phyloP scores from a whole-genome alignment of 2,888 invertebrate genomes.

The Campopleginae sp. region DNA sequence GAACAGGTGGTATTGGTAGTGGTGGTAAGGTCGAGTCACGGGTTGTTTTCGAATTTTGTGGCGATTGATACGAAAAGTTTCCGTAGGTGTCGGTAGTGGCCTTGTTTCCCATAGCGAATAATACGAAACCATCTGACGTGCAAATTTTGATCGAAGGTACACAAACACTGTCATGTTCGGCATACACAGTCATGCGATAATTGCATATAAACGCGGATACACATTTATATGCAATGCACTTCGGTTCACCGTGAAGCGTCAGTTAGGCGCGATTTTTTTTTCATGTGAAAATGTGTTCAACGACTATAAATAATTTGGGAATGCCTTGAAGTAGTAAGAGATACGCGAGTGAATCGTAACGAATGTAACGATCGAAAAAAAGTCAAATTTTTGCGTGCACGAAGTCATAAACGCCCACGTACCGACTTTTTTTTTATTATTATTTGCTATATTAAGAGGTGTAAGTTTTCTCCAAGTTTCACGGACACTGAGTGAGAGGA shows the following conservation, averaged over 20 bases:
- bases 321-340: slow-evolving; percentile 30
- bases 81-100: slow-evolving; percentile 10
- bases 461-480: slow-evolving; percentile 34
- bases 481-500: slow-evolving; percentile 11
- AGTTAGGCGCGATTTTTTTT: slow-evolving; percentile 43
- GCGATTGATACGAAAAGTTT: background rate
- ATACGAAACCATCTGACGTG: slow-evolving; percentile 12
- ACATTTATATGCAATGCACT: slow-evolving; percentile 19
- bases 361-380: slow-evolving; percentile 1
- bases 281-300: slow-evolving; percentile 51
- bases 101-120: background rate
- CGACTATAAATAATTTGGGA: slow-evolving; percentile 58
- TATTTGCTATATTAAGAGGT: slow-evolving; percentile 7
- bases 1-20: background rate
- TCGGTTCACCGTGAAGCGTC: slow-evolving; percentile 48
- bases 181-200: slow-evolving; percentile 10
- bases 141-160: slow-evolving; percentile 20
- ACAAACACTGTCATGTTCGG: background rate
- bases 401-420: slow-evolving; percentile 26
- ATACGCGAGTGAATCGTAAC: slow-evolving; percentile 34
- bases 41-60: background rate
- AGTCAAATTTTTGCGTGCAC: slow-evolving; percentile 21
- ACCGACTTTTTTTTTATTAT: slow-evolving; percentile 23
- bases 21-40: background rate
- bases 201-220: background rate